Conservation (phyloP, 2,113 vertebrate genomes). For the Mus pahari region DNA sequence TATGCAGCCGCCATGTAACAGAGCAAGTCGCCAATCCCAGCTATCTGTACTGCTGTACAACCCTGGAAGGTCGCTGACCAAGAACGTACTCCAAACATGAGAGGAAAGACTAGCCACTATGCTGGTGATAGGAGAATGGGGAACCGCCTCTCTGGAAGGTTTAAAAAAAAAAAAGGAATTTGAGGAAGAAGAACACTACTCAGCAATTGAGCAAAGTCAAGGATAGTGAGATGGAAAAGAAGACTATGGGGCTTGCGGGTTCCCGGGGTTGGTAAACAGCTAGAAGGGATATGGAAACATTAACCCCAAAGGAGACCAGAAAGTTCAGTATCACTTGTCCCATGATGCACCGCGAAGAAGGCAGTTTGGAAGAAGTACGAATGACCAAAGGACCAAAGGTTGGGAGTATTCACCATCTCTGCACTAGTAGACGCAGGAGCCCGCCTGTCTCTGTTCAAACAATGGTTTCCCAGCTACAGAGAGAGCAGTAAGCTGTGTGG, state of each 20-base stretch:
- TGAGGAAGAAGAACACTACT: not conserved
- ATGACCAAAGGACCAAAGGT: not conserved
- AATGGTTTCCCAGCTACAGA: not conserved
- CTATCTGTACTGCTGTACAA: not conserved
- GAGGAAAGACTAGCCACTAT: not conserved
- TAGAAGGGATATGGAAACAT: not conserved
- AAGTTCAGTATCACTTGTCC: not conserved
- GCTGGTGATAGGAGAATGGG: too few species aligned
- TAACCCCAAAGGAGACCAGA: not conserved
- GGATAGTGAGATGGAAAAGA: not conserved
- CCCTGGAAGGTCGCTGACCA: not conserved
- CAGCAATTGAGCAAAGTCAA: not conserved
- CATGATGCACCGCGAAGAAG: not conserved
- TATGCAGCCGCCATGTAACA: not conserved
- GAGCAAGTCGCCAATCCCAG: not conserved
- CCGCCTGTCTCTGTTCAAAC: not conserved
- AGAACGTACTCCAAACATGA: not conserved
- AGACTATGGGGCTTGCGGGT: not conserved
- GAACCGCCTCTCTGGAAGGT: not conserved
- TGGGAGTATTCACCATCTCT: not conserved
- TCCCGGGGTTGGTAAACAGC: not conserved
- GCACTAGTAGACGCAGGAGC: not conserved
- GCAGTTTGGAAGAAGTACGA: not conserved
- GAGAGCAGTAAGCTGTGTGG: not conserved
- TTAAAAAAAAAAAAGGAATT: not conserved